These are phyloP conservation scores for Spondyliosoma cantharus DNA, from an alignment of 2,797 vertebrate genomes.

Conservation along the genomic window DNA sequence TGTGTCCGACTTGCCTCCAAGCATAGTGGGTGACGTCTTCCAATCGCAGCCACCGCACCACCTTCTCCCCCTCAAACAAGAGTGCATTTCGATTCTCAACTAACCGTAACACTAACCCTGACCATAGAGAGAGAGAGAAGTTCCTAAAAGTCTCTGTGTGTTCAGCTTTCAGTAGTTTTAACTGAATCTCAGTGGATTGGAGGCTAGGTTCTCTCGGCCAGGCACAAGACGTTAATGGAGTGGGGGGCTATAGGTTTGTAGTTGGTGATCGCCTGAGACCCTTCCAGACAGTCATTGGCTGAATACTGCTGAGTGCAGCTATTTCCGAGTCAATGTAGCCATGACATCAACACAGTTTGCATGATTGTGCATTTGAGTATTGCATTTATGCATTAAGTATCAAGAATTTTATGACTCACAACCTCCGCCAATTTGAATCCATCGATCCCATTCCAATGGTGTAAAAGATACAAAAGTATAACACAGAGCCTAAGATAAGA, in stretches of 20 bases:
- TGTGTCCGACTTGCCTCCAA: too few relatives aligned
- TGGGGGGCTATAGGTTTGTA: neutral
- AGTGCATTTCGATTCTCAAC: too few relatives aligned
- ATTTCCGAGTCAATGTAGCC: neutral
- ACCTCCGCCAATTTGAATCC: conserved; percentile 22
- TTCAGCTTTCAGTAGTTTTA: too few relatives aligned
- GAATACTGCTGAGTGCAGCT: neutral
- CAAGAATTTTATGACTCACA: conserved; percentile 14
- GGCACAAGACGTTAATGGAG: neutral
- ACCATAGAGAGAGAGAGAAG: too few relatives aligned
- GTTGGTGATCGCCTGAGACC: too few relatives aligned
- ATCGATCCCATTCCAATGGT: neutral
- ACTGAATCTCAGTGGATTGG: too few relatives aligned
- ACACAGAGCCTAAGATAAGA: conserved; percentile 44
- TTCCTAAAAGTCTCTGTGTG: too few relatives aligned
- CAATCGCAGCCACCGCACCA: too few relatives aligned
- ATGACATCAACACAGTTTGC: neutral
- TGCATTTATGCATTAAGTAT: too few relatives aligned
- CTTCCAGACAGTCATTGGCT: neutral
- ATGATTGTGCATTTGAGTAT: neutral
- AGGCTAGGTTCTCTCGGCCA: neutral
- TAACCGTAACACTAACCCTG: too few relatives aligned
- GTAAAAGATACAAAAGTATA: conserved; percentile 6
- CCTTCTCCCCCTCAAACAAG: too few relatives aligned
- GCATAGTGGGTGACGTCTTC: too few relatives aligned